A percentile compares a stretch with the other conserved stretches of the same genome.
phyloP scores from a whole-genome alignment of 2,888 invertebrate genomes.

The Noctua pronuba region DNA sequence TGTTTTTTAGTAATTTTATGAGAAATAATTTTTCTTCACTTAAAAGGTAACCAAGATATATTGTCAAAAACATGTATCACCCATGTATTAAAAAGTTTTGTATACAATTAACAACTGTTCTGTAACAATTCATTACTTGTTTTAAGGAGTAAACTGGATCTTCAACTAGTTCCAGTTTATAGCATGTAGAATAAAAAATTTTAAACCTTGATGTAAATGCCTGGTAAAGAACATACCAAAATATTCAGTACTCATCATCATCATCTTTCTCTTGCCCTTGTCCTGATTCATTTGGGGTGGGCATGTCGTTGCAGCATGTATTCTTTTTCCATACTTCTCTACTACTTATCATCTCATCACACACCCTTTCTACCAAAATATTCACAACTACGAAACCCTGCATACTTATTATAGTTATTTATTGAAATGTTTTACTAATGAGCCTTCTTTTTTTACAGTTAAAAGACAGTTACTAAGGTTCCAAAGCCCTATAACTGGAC shows the following conservation, averaged over 20 bases:
- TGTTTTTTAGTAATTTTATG: not conserved
- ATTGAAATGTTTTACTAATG: not conserved
- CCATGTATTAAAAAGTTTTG: not conserved
- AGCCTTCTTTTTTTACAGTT: constrained; percentile 90
- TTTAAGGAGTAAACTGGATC: not conserved
- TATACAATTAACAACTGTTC: not conserved
- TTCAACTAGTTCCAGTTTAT: not conserved
- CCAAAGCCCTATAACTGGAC: constrained; percentile 98
- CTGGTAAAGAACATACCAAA: not conserved
- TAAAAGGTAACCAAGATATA: not conserved
- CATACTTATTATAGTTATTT: not conserved
- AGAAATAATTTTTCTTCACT: not conserved
- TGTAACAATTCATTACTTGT: not conserved
- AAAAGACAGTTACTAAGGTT: constrained; percentile 97
- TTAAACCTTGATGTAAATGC: not conserved
- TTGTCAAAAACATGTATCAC: not conserved
- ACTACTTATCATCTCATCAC: no score
- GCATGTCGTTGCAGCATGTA: no score
- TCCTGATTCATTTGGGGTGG: no score
- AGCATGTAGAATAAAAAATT: not conserved
- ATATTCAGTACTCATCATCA: not conserved
- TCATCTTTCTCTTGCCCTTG: no score
- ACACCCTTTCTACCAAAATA: no score
- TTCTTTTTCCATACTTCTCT: no score
- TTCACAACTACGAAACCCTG: not conserved